Conservation (phyloP, 2,888 invertebrate genomes). For the Drosophila kuntzei region DNA sequence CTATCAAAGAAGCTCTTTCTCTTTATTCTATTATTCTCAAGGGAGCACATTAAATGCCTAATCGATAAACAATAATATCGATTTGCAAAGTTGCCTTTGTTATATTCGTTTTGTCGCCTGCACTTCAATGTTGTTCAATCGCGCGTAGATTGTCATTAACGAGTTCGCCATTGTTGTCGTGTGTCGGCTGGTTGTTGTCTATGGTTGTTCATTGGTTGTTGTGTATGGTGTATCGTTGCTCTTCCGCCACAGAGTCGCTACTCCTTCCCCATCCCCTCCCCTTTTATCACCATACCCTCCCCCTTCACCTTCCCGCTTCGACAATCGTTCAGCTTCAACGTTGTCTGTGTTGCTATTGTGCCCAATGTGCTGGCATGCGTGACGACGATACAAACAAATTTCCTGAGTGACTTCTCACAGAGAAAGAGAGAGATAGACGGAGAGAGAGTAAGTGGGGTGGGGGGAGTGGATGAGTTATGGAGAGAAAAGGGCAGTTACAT, state of each 20-base stretch:
- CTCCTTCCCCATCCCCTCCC: slow-evolving; percentile 10
- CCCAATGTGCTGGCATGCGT: slow-evolving; percentile 82
- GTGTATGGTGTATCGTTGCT: slow-evolving; percentile 28
- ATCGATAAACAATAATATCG: slow-evolving; percentile 28
- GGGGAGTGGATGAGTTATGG: background rate
- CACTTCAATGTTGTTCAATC: slow-evolving; percentile 37
- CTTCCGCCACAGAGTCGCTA: slow-evolving; percentile 29
- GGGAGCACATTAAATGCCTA: slow-evolving; percentile 1
- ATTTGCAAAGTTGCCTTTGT: slow-evolving; percentile 16
- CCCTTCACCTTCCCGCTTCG: background rate
- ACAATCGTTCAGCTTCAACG: background rate
- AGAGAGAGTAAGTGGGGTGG: slow-evolving; percentile 2
- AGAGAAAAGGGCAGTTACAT: slow-evolving; percentile 8
- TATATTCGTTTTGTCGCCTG: slow-evolving; percentile 36
- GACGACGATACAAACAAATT: slow-evolving; percentile 77
- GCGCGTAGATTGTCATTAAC: slow-evolving; percentile 53
- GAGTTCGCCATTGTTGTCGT: slow-evolving; percentile 34
- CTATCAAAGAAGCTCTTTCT: background rate
- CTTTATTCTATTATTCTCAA: background rate
- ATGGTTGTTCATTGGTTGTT: background rate
- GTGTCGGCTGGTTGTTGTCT: slow-evolving; percentile 38
- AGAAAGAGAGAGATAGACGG: slow-evolving; percentile 14
- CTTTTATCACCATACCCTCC: background rate
- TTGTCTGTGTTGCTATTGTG: slow-evolving; percentile 62
- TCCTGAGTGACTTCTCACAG: slow-evolving; percentile 67